Evolutionary conservation across 2,113 vertebrate genomes (phyloP), one percentile per base, ranked within the genome.

Genomic region (Dasyurus viverrinus): DNA sequence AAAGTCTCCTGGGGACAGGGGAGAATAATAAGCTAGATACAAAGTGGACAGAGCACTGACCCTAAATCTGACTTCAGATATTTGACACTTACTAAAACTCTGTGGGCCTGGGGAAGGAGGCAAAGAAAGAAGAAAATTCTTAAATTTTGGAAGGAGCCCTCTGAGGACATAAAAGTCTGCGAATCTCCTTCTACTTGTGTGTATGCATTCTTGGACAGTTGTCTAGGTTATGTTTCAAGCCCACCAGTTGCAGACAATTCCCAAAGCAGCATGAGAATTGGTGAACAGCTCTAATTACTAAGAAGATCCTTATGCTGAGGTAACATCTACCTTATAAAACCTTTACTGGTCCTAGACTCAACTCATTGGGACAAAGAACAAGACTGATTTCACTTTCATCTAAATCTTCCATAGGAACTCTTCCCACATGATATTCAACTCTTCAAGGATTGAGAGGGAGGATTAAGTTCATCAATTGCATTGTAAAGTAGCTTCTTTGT

Each of bases 351-450:
- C 16, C 36, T 84, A 68, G 27, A 47, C 25, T 30, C 25, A 52
- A 50, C 1, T 36, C 54, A 36, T 26, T 53, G n/a, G 12, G 27
- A 19, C 3, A 60, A 0, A 4, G 10, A n/a, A 53, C 48, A 68
- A 36, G 23, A 3, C 68, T 42, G 53, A 92, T 91, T 60, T 93
- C 52, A 42, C 53, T 91, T 30, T 42, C 57, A 52, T 92, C 95
- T 89, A 53, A 89, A 27, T 91, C 89, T 47, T 94, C 92, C 48
- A 94, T 3, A 26, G 57, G 60, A 93, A 94, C 23, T 54, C 48
- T 96, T 90, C 52, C 93, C 36, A 30, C 10, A 53, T 52, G 47
- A 54, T 54, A 27, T 0, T 76, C 90, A 93, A 92, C 5, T n/a
- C 8, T 92, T 92, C 46, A 89, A 53, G 57, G 54, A 42, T 25